Evolutionary conservation across 2,797 vertebrate species (phyloP), one percentile per base, ranked within the genome.

Genomic region (Tenualosa thibaudeaui): DNA sequence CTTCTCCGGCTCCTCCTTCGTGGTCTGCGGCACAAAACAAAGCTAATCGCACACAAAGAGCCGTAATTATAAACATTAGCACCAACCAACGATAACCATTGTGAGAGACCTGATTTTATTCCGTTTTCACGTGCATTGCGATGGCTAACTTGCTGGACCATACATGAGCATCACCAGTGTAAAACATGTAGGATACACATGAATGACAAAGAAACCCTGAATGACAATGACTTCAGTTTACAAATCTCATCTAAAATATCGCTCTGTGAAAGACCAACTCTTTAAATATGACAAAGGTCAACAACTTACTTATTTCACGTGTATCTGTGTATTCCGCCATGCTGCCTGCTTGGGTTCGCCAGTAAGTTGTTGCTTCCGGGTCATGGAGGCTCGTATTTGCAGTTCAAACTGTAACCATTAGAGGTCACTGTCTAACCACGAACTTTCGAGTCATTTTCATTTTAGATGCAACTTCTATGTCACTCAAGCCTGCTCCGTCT

Each of bases 291-390:
- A 4, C 13, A 24, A 0, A 31, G 0, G 84, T 89, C 54, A 56
- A 5, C 17, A 56, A 56, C 54, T 89, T 84, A 86, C 60, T 31
- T 50, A 2, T 93, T 92, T 94, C 95, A 96, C 95, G 93, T 95
- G 95, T 58, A 85, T 91, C 89, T 90, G 81, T 89, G 94, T 88
- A 53, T 31, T 90, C 93, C 83, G 93, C 95, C 95, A 96, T 96
- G 92, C 86, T 94, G 90, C 6, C 81, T 87, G 65, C 37, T 85
- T 46, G 62, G 62, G 87, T 83, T 84, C 71, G 37, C 26, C 2
- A 5, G 71, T 17, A n/a, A 31, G 24, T 91, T 86, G 78, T 62
- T 75, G 84, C 92, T 93, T 96, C 94, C 94, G 90, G 93, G 83
- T 93, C 86, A 93, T 19, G 37, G 24, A 31, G 2, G 71, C 24